These are phyloP conservation scores for Enteromius unitaeniatus DNA, from an alignment of 2,797 vertebrate genomes.

Conservation along the genomic window DNA sequence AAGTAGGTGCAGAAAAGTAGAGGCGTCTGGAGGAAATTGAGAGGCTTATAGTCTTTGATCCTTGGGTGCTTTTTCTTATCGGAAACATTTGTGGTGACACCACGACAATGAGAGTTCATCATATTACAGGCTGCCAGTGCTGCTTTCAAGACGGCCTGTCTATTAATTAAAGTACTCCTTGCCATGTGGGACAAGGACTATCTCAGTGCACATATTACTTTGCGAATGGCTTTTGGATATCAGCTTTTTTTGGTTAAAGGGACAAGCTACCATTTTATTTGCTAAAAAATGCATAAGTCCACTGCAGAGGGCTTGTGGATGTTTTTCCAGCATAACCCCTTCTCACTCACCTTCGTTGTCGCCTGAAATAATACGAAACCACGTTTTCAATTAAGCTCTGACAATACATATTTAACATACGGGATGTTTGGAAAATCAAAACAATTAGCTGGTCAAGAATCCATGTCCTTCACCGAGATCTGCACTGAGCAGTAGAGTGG, in stretches of 20 bases:
- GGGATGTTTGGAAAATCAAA: conserved; percentile 19
- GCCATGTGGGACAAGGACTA: conserved; percentile 80
- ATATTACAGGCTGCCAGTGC: conserved; percentile 82
- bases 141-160: conserved; percentile 78
- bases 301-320: conserved; percentile 78
- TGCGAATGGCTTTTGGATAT: conserved; percentile 76
- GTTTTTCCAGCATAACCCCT: conserved; percentile 73
- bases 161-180: conserved; percentile 87
- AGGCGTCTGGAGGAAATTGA: conserved; percentile 75
- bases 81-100: conserved; percentile 90
- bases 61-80: conserved; percentile 83
- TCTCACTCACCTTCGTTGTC: conserved; percentile 71
- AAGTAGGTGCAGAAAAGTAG: conserved; percentile 72
- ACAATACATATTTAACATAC: not conserved
- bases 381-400: not conserved
- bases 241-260: conserved; percentile 71
- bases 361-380: conserved; percentile 6
- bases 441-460: conserved; percentile 45
- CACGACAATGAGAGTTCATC: conserved; percentile 85
- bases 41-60: conserved; percentile 88
- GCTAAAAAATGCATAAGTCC: conserved; percentile 79
- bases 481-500: conserved; percentile 39
- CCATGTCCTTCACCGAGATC: conserved; percentile 35
- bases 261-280: conserved; percentile 73
- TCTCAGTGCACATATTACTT: conserved; percentile 74